A percentile compares a stretch with the other conserved stretches of the same genome.
These are phyloP conservation scores for Heliconius sara DNA, from an alignment of 2,888 invertebrate genomes.

Conservation along the genomic window DNA sequence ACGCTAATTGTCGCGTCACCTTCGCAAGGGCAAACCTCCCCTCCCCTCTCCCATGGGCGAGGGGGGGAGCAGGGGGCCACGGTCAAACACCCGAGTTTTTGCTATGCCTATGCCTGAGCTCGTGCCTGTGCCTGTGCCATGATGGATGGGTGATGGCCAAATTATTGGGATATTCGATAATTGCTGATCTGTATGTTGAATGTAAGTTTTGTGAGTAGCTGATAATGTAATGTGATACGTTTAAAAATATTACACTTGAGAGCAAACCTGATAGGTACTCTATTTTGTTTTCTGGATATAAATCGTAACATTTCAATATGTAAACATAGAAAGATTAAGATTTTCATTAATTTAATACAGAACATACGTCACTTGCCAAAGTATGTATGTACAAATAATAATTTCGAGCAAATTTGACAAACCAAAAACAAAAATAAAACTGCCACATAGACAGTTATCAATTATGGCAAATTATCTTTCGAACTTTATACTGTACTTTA, in stretches of 20 bases:
- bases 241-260: neutral
- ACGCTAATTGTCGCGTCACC: conserved; percentile 81
- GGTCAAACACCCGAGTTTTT: conserved; percentile 51
- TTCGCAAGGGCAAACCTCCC: conserved; percentile 59
- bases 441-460: no score
- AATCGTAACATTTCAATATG: no score
- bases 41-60: conserved; percentile 41
- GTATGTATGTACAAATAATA: no score
- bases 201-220: neutral
- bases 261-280: neutral
- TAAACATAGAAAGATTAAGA: no score
- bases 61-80: conserved; percentile 43
- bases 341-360: no score
- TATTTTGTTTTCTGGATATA: neutral
- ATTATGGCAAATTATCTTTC: no score
- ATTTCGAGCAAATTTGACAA: no score
- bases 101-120: conserved; percentile 36
- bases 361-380: no score
- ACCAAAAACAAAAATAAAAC: no score
- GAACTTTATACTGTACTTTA: no score
- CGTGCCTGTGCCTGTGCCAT: conserved; percentile 34
- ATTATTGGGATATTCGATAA: conserved; percentile 27
- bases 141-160: conserved; percentile 29
- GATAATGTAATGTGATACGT: neutral
- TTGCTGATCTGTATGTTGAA: neutral